Base-by-base conservation (phyloP, 2,888 invertebrate species). In the Loripinus fragilis region DNA sequence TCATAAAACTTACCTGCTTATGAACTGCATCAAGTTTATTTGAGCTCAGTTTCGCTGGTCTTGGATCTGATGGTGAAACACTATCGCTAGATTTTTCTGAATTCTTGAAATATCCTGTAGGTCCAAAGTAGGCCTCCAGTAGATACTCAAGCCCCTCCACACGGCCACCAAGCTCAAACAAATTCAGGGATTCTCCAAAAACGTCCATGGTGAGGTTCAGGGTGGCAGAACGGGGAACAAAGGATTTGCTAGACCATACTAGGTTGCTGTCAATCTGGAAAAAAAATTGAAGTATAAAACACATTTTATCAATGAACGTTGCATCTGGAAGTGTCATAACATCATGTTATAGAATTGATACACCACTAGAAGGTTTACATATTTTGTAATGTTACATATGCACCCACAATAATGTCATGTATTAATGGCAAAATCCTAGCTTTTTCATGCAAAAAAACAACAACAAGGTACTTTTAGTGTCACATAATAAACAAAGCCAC, bases 71-170 rank as follows among this genome's bases (percentile, higher is more conserved):
- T 60, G 80, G 75, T 25, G 83, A 78, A n/a, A 78, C 71, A 8
- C 74, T 71, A 52, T 78, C 80, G 64, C 65, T 60, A 5, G 66
- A 73, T 52, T 78, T 76, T 20, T 78, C 71, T 35, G 76, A 71
- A 28, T 85, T 76, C 60, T 94, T 95, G 38, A 97, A 94, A 71
- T 87, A 85, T 41, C 89, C 89, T 30, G 83, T 73, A 2, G 97
- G 96, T 0, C 97, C 97, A 92, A 98, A 97, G 80, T 97, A 94
- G 35, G 95, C 95, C 92, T 98, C 97, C 69, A 97, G 95, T 91
- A 97, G 95, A 85, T 96, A 75, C 91, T 99, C 98, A 87, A 98
- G 96, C 2, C 98, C 98, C 94, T 98, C 97, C 15, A 96, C 95
- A 77, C 98, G 95, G 5, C 96, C 96, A 89, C 96, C 96, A 67